Evolutionary conservation across 2,888 invertebrate species (phyloP), one percentile per base, ranked within the genome.

Genomic region (Standfussiana lucernea): DNA sequence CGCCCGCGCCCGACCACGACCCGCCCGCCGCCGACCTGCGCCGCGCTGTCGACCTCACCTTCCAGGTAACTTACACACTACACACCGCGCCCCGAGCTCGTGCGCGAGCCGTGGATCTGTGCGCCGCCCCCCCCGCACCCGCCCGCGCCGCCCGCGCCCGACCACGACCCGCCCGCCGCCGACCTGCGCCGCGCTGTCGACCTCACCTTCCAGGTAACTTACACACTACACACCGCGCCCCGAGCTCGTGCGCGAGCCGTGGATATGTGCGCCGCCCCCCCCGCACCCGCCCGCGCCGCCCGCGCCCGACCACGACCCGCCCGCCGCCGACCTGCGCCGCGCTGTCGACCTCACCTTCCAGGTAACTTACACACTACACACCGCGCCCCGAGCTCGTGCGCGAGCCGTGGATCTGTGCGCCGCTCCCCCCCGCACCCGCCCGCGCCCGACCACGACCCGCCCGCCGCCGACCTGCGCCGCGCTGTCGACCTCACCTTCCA

Each of bases 1-100:
- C 93, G 32, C 93, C 59, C 92, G 24, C 77, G 97, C 92, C 88
- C 93, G 78, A 91, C 94, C 77, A 94, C 93, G 83, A 92, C 91
- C 98, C 99, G 80, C 98, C 98, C 15, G 99, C 99, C n/a, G 97
- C 99, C 2, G 97, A 97, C 61, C 98, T 95, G 85, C 91, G 96
- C n/a, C 92, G 96, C 69, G 96, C 96, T 6, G 93, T 96, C 56
- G 96, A 96, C 79, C 95, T 96, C 88, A 96, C 96, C 50, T 95
- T 93, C 93, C 95, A 94, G 93, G 96, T 92, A 56, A 6, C 24
- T 8, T 24, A 88, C 82, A 32, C 47, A 28, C 28, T 28, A 56
- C n/a, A 32, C 40, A 35, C 32, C 35, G 35, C 68, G 56, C 69
- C 50, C 53, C 53, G 21, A 59, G 24, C 24, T 21, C 18, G 50